Evolutionary conservation across 2,888 invertebrate genomes (phyloP).

Genomic region (Polydrusus pterygomalis): DNA sequence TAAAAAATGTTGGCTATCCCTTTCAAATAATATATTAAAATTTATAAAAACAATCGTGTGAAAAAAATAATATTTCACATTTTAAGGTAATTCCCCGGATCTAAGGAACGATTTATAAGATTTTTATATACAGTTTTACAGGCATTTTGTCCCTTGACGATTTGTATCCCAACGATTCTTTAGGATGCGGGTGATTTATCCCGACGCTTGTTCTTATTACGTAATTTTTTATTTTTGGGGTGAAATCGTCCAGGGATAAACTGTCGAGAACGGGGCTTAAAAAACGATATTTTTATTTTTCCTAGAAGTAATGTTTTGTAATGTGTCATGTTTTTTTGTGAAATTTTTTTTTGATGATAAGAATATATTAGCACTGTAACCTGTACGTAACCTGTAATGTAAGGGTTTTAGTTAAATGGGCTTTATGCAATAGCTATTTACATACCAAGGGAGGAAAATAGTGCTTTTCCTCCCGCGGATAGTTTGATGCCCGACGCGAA

Average conservation of each 20-base stretch:
- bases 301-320: constrained; percentile 5
- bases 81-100: neutral
- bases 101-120: constrained; percentile 6
- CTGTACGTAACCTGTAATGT: too few species aligned
- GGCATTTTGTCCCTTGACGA: constrained; percentile 17
- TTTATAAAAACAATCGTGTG: too few species aligned
- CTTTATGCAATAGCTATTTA: too few species aligned
- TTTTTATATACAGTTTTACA: constrained; percentile 27
- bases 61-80: neutral
- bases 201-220: constrained; percentile 38
- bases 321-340: constrained; percentile 3
- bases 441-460: too few species aligned
- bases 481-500: too few species aligned
- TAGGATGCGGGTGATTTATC: constrained; percentile 38
- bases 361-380: neutral
- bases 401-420: too few species aligned
- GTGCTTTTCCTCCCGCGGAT: too few species aligned
- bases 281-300: constrained; percentile 42
- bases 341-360: neutral
- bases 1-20: too few species aligned
- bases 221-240: constrained; percentile 47
- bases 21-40: too few species aligned
- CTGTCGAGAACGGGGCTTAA: constrained; percentile 42
- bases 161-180: constrained; percentile 33
- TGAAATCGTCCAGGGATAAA: constrained; percentile 45